Evolutionary conservation across 2,113 vertebrate species (phyloP).

Genomic region (Campylorhamphus procurvoides): DNA sequence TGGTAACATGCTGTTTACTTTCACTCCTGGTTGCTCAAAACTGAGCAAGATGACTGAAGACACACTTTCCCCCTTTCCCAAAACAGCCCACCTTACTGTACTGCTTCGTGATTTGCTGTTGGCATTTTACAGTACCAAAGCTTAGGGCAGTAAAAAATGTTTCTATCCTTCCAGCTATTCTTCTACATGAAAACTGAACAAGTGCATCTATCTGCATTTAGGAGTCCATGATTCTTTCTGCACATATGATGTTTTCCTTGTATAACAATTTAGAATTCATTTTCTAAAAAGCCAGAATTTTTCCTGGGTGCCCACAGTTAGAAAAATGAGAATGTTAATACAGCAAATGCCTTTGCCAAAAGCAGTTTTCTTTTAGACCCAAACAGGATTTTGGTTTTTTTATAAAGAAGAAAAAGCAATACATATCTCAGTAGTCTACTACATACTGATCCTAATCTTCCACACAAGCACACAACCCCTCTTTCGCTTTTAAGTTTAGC

Average conservation of each 20-base stretch:
- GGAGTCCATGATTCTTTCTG: neutral
- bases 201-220: neutral
- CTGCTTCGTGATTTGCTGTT: neutral
- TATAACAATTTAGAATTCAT: neutral
- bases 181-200: neutral
- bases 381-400: neutral
- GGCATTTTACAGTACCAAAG: neutral
- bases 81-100: neutral
- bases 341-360: conserved; percentile 14
- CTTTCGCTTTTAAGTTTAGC: conserved; percentile 84
- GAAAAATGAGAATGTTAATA: neutral
- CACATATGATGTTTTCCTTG: neutral
- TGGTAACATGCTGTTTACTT: neutral
- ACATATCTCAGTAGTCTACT: neutral
- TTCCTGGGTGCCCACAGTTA: neutral
- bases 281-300: neutral
- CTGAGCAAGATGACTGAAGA: neutral
- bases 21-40: neutral
- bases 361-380: neutral
- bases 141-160: neutral
- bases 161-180: neutral
- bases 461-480: conserved; percentile 17
- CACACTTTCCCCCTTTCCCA: neutral
- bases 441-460: neutral
- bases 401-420: neutral